phyloP scores from a whole-genome alignment of 2,113 vertebrate species.

The Sitta europaea region DNA sequence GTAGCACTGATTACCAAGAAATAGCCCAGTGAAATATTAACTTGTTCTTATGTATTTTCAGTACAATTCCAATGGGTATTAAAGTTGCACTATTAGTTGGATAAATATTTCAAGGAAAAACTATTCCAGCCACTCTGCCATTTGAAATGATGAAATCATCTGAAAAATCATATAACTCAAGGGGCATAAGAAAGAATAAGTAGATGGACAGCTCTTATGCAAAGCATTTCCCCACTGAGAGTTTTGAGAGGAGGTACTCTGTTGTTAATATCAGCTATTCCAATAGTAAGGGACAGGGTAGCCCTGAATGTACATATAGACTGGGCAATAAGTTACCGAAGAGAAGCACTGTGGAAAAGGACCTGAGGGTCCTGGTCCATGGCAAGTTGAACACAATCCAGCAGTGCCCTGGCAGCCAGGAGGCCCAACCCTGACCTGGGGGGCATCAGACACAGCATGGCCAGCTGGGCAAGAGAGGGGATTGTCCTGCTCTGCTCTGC shows the following conservation, averaged over 20 bases:
- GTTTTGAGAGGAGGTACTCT: neutral
- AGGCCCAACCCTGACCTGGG: accelerated
- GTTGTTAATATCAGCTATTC: accelerated
- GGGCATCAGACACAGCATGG: neutral
- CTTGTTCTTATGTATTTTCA: neutral
- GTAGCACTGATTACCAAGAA: neutral
- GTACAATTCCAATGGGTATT: neutral
- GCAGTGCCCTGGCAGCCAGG: neutral
- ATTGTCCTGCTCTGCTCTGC: neutral
- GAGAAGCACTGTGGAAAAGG: neutral
- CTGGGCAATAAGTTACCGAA: neutral
- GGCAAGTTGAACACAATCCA: accelerated
- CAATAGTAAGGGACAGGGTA: neutral
- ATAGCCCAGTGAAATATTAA: neutral
- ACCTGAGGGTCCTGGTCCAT: accelerated
- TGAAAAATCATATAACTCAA: neutral
- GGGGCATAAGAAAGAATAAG: neutral
- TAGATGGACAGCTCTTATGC: neutral
- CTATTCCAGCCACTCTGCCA: neutral
- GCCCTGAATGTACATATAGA: neutral
- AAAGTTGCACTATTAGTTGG: neutral
- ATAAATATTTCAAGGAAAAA: neutral
- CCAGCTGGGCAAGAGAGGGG: neutral
- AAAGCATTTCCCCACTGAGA: neutral
- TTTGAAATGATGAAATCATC: neutral